Percentiles rank a stretch among this genome's conserved stretches.
phyloP scores from a whole-genome alignment of 2,888 invertebrate species.

The Sinelater perroti region DNA sequence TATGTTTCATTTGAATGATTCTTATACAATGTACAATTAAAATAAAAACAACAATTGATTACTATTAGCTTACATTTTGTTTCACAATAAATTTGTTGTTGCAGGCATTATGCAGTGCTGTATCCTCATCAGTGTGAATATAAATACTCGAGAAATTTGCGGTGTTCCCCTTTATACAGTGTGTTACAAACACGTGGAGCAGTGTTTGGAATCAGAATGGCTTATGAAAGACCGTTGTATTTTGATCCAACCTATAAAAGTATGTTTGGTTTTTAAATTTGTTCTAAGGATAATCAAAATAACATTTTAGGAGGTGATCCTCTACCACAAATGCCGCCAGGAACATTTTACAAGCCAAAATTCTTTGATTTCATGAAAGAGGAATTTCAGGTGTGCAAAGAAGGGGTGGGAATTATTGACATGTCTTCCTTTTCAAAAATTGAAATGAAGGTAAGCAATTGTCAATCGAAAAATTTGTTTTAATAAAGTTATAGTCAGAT shows the following conservation, averaged over 20 bases:
- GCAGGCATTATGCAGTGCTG: slow-evolving; percentile 65
- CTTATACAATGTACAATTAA: too few relatives aligned
- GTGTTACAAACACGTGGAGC: slow-evolving; percentile 71
- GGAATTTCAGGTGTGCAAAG: slow-evolving; percentile 77
- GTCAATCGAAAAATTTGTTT: slow-evolving; percentile 1
- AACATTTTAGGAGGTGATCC: slow-evolving; percentile 59
- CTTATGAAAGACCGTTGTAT: slow-evolving; percentile 75
- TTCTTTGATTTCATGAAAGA: slow-evolving; percentile 74
- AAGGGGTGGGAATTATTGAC: slow-evolving; percentile 80
- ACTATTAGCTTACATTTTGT: slow-evolving; percentile 12
- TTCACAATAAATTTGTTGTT: slow-evolving; percentile 25
- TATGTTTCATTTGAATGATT: too few relatives aligned
- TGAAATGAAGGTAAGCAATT: slow-evolving; percentile 68
- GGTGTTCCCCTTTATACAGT: slow-evolving; percentile 75
- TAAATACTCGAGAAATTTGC: slow-evolving; percentile 67
- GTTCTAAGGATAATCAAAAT: too few relatives aligned
- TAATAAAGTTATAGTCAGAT: slow-evolving; percentile 62
- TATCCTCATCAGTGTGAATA: slow-evolving; percentile 70
- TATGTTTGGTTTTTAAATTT: slow-evolving; percentile 46
- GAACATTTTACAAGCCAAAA: slow-evolving; percentile 73
- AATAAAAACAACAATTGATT: too few relatives aligned
- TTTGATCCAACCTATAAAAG: slow-evolving; percentile 68
- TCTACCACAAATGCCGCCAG: slow-evolving; percentile 65
- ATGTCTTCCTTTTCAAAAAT: slow-evolving; percentile 83
- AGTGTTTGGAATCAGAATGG: slow-evolving; percentile 76